These are phyloP conservation scores for Pogonognathellus flavescens DNA, from an alignment of 1,140 invertebrate genomes.

Conservation along the genomic window DNA sequence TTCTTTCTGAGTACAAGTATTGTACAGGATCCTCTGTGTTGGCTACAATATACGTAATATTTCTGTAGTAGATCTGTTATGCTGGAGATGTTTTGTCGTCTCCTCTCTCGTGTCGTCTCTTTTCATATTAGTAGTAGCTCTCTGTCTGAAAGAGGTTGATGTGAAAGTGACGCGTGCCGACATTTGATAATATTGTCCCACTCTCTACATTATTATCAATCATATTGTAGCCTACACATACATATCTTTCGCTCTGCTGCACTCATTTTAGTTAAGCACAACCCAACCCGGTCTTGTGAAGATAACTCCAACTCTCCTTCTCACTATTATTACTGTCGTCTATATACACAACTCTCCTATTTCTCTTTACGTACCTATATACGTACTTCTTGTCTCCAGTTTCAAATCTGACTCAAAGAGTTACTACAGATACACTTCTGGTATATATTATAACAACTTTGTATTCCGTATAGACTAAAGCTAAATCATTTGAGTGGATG, in stretches of 20 bases:
- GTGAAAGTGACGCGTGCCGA: conserved; percentile 53
- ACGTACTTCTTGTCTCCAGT: not conserved
- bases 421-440: too few species aligned
- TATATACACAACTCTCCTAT: conserved; percentile 10
- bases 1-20: not conserved
- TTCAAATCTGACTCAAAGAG: too few species aligned
- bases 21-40: not conserved
- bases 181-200: conserved; percentile 55
- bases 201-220: conserved; percentile 26
- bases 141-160: conserved; percentile 12
- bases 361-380: not conserved
- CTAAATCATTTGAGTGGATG: too few species aligned
- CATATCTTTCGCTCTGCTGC: conserved; percentile 2
- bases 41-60: not conserved
- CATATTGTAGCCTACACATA: too few species aligned
- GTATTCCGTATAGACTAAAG: too few species aligned
- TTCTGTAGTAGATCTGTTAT: not conserved
- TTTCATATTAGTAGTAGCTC: not conserved
- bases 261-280: conserved; percentile 9
- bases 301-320: too few species aligned
- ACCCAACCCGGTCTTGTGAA: not conserved
- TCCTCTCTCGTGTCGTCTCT: too few species aligned
- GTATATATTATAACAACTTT: too few species aligned
- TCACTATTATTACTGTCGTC: not conserved
- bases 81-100: not conserved